Conservation (phyloP, 2,888 invertebrate species). For the Synanthedon andrenaeformis region DNA sequence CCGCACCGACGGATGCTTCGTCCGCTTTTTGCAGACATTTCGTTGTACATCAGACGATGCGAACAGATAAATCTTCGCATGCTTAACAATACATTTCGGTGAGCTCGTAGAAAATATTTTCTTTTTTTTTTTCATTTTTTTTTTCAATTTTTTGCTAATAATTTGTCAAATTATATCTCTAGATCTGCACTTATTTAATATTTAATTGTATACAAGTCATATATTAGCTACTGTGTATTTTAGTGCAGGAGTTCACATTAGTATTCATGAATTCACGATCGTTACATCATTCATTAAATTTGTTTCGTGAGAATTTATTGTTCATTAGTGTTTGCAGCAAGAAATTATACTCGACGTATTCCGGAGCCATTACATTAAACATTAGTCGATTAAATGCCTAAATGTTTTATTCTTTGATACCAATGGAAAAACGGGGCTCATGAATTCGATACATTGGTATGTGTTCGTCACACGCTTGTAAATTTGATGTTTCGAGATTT, state of each 20-base stretch:
- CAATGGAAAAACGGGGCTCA: neutral
- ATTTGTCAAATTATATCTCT: neutral
- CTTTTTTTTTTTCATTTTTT: neutral
- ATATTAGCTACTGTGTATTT: neutral
- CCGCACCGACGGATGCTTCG: conserved; percentile 8
- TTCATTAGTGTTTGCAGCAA: neutral
- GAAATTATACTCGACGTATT: neutral
- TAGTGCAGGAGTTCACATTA: neutral
- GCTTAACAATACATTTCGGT: conserved; percentile 12
- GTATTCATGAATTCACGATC: neutral
- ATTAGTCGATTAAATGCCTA: neutral
- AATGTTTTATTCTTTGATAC: neutral
- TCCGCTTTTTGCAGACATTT: conserved; percentile 14
- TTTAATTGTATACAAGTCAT: neutral
- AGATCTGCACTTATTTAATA: neutral
- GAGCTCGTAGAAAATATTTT: conserved; percentile 7
- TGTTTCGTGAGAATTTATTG: neutral
- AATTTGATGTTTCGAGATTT: neutral
- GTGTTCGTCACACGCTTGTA: neutral
- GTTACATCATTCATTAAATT: neutral
- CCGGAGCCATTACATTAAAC: neutral
- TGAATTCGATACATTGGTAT: neutral
- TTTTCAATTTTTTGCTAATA: neutral
- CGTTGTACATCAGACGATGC: conserved; percentile 11
- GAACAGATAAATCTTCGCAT: conserved; percentile 12